A percentile compares a stretch with the other conserved stretches of the same genome.
phyloP scores from a whole-genome alignment of 1,140 invertebrate species.

The Hirudo medicinalis region DNA sequence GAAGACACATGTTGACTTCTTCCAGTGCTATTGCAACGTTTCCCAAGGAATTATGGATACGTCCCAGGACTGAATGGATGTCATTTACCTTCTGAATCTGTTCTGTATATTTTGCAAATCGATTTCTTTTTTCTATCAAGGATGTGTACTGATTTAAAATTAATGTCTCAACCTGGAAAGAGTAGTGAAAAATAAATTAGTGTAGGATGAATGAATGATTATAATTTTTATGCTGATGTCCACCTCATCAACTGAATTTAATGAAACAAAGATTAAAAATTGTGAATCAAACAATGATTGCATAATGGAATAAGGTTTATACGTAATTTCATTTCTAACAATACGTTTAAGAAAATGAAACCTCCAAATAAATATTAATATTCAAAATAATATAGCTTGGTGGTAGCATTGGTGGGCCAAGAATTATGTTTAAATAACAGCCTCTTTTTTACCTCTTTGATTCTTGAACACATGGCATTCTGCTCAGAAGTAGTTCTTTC shows the following conservation, averaged over 20 bases:
- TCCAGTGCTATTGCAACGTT: constrained; percentile 72
- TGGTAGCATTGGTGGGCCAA: background rate
- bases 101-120: constrained; percentile 67
- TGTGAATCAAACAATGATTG: background rate
- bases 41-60: constrained; percentile 67
- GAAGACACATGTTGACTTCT: constrained; percentile 66
- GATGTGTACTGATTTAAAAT: constrained; percentile 54
- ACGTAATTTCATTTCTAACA: background rate
- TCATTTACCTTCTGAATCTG: constrained; percentile 65
- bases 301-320: background rate
- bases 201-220: background rate
- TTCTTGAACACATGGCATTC: constrained; percentile 52
- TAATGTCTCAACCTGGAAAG: constrained; percentile 55
- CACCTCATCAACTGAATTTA: background rate
- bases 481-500: constrained; percentile 60
- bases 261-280: background rate
- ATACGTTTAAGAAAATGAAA: background rate
- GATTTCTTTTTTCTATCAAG: constrained; percentile 65
- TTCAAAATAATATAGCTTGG: background rate
- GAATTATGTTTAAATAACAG: background rate
- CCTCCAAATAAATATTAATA: background rate
- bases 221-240: background rate
- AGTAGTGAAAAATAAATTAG: constrained; percentile 18
- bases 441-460: constrained; percentile 51
- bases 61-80: constrained; percentile 59